Conservation (phyloP, 2,113 vertebrate species). For the Mesoclemmys tuberculata region DNA sequence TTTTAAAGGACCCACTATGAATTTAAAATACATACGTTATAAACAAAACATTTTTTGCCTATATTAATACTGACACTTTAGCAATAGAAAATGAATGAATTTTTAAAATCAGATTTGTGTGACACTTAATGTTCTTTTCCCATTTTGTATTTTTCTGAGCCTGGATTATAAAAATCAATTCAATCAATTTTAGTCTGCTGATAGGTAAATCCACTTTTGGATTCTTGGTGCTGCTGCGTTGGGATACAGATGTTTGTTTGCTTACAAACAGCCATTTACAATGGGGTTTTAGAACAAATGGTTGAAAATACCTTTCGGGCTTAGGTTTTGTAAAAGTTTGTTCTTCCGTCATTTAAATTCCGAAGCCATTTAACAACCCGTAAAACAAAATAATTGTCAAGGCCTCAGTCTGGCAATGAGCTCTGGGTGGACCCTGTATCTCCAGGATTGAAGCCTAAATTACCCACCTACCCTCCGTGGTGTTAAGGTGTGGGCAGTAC, state of each 20-base stretch:
- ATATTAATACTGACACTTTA: background rate
- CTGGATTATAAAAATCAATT: background rate
- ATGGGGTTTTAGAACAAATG: background rate
- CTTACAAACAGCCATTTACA: background rate
- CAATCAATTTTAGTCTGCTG: background rate
- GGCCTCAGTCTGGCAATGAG: background rate
- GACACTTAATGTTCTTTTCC: background rate
- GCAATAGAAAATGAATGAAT: background rate
- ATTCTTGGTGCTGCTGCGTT: background rate
- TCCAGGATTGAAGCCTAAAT: background rate
- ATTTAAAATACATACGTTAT: background rate
- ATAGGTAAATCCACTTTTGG: background rate
- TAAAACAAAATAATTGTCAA: background rate
- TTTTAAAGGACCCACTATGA: background rate
- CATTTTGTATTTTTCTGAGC: background rate
- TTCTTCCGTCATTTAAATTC: background rate
- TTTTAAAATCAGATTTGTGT: background rate
- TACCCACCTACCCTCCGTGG: background rate
- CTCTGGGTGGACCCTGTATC: background rate
- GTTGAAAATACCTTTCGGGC: background rate
- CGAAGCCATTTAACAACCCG: background rate
- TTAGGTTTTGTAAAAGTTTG: background rate
- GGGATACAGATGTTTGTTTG: background rate
- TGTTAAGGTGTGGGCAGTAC: background rate
- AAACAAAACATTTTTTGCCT: slow-evolving; percentile 10